A percentile compares a stretch with the other conserved stretches of the same genome.
Evolutionary conservation across 2,888 invertebrate species (phyloP).

Genomic region (Eugnorisma glareosa): DNA sequence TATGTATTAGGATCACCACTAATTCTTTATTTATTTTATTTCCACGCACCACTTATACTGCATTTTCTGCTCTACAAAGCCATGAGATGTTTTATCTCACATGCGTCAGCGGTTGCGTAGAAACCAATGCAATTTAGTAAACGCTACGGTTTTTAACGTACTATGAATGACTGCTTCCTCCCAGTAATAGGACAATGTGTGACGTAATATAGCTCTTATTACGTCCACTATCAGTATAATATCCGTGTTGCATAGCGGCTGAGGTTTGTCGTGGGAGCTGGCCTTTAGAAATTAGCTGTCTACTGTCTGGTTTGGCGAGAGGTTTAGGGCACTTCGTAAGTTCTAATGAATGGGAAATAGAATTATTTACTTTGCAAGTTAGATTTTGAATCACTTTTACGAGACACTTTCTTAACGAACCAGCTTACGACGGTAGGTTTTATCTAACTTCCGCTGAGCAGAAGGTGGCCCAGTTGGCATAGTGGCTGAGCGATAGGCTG

Average conservation of each 20-base stretch:
- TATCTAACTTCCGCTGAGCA: background rate
- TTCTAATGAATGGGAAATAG: conserved; percentile 18
- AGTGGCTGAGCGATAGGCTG: background rate
- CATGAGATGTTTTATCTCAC: conserved; percentile 44
- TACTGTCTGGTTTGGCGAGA: conserved; percentile 23
- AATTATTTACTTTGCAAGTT: conserved; percentile 32
- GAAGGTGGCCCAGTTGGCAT: background rate
- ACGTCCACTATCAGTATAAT: conserved; percentile 53
- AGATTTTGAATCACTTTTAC: conserved; percentile 9
- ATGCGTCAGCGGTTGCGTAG: conserved; percentile 53
- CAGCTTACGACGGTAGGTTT: background rate
- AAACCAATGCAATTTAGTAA: conserved; percentile 55
- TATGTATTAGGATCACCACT: background rate
- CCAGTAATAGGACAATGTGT: conserved; percentile 62
- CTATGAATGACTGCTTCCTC: conserved; percentile 62
- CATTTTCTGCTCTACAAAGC: conserved; percentile 60
- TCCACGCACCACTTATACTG: conserved; percentile 7
- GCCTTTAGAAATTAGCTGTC: conserved; percentile 31
- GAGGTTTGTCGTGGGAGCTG: conserved; percentile 29
- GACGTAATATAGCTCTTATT: conserved; percentile 57
- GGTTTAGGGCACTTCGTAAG: background rate
- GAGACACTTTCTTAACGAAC: conserved; percentile 14
- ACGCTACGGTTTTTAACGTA: conserved; percentile 51
- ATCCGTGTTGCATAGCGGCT: conserved; percentile 49
- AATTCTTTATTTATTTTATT: conserved; percentile 7